These are phyloP conservation scores for Gymnoscopelus braueri DNA, from an alignment of 2,797 vertebrate genomes.

Conservation along the genomic window DNA sequence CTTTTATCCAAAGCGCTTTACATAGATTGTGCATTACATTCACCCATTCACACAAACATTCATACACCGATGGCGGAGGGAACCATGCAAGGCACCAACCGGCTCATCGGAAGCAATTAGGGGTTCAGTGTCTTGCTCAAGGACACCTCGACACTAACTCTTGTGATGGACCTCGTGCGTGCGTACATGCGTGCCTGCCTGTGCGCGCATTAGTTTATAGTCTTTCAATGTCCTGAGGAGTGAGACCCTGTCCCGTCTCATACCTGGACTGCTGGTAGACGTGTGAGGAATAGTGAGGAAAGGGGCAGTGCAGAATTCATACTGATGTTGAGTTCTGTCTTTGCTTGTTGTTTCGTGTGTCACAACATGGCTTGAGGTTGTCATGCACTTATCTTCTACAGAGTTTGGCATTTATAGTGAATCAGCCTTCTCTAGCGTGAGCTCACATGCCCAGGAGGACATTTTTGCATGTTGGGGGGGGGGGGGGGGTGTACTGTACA, in stretches of 20 bases:
- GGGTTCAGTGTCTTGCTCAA: too few relatives aligned
- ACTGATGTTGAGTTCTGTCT: slow-evolving; percentile 24
- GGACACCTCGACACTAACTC: too few relatives aligned
- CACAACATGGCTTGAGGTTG: slow-evolving; percentile 41
- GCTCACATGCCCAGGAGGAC: slow-evolving; percentile 27
- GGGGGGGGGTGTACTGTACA: slow-evolving; percentile 10
- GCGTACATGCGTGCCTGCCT: too few relatives aligned
- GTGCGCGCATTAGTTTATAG: background rate
- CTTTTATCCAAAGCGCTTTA: too few relatives aligned
- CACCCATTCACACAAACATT: too few relatives aligned
- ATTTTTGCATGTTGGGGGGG: slow-evolving; percentile 37
- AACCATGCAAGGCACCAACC: too few relatives aligned
- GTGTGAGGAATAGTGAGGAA: background rate
- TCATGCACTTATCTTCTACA: slow-evolving; percentile 25
- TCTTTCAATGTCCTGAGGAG: too few relatives aligned
- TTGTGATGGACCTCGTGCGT: background rate
- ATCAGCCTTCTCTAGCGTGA: slow-evolving; percentile 53
- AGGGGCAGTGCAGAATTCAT: background rate
- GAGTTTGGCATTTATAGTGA: slow-evolving; percentile 41
- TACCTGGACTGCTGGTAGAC: too few relatives aligned
- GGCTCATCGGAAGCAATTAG: too few relatives aligned
- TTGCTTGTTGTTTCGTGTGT: slow-evolving; percentile 28
- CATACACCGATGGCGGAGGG: too few relatives aligned
- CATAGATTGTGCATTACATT: too few relatives aligned
- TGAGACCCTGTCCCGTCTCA: too few relatives aligned